These are phyloP conservation scores for Petrolisthes cinctipes DNA, from an alignment of 2,888 invertebrate species.

Conservation along the genomic window DNA sequence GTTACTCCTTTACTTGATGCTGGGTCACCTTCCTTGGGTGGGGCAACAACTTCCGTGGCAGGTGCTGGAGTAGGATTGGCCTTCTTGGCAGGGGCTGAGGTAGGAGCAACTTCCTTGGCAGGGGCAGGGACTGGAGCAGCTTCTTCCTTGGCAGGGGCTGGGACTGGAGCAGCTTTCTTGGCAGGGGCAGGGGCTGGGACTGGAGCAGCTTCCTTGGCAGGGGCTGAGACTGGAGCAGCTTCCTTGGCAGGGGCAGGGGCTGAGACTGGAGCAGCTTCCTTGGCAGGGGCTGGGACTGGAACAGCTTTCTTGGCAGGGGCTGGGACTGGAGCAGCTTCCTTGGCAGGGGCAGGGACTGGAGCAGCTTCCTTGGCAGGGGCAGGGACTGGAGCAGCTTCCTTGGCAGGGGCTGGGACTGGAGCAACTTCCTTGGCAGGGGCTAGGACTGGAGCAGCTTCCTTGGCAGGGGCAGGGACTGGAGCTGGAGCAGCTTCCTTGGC, in stretches of 20 bases:
- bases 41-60: background rate
- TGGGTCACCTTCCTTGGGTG: background rate
- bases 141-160: constrained; percentile 10
- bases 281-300: constrained; percentile 9
- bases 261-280: background rate
- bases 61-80: constrained; percentile 23
- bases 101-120: background rate
- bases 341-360: background rate
- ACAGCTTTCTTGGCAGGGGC: constrained; percentile 17
- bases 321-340: background rate
- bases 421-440: background rate
- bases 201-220: background rate
- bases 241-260: background rate
- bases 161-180: no score
- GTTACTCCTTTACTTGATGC: background rate
- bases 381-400: background rate
- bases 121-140: constrained; percentile 22
- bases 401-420: constrained; percentile 21
- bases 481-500: background rate
- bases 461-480: constrained; percentile 1
- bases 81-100: background rate
- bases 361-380: constrained; percentile 7
- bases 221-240: background rate
- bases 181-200: background rate
- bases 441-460: constrained; percentile 4